These are phyloP conservation scores for Mesorhabditis spiculigera DNA, from an alignment of 2,888 invertebrate species.

Conservation along the genomic window DNA sequence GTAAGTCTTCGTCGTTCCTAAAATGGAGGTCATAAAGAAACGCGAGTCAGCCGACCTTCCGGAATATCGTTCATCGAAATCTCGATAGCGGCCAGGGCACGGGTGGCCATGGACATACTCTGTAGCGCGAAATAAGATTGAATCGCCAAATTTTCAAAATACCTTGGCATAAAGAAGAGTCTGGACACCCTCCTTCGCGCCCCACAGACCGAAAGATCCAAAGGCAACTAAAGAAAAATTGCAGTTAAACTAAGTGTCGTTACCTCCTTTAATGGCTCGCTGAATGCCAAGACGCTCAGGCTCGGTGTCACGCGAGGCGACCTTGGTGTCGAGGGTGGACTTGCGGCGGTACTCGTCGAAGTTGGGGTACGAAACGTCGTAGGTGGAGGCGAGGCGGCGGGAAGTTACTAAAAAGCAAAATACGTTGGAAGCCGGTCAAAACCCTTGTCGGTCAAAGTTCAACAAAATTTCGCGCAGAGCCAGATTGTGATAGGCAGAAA, in stretches of 20 bases:
- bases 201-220: slow-evolving; percentile 75
- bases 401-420: slow-evolving; percentile 35
- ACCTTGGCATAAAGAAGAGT: slow-evolving; percentile 75
- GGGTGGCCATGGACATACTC: slow-evolving; percentile 86
- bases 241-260: not conserved
- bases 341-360: slow-evolving; percentile 79
- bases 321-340: slow-evolving; percentile 68
- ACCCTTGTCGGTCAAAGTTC: not conserved
- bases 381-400: slow-evolving; percentile 76
- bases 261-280: slow-evolving; percentile 75
- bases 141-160: slow-evolving; percentile 12
- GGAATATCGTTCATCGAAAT: slow-evolving; percentile 84
- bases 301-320: slow-evolving; percentile 64
- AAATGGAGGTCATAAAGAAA: slow-evolving; percentile 51
- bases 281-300: slow-evolving; percentile 76
- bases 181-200: slow-evolving; percentile 79
- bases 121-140: slow-evolving; percentile 11
- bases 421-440: not conserved
- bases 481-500: not conserved
- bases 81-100: slow-evolving; percentile 93
- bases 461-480: not conserved
- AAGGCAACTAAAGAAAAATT: slow-evolving; percentile 66
- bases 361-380: slow-evolving; percentile 83
- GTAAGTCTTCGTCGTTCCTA: slow-evolving; percentile 69
- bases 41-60: slow-evolving; percentile 77